Conservation (phyloP, 2,113 vertebrate species). For the Clarias macrocephalus region DNA sequence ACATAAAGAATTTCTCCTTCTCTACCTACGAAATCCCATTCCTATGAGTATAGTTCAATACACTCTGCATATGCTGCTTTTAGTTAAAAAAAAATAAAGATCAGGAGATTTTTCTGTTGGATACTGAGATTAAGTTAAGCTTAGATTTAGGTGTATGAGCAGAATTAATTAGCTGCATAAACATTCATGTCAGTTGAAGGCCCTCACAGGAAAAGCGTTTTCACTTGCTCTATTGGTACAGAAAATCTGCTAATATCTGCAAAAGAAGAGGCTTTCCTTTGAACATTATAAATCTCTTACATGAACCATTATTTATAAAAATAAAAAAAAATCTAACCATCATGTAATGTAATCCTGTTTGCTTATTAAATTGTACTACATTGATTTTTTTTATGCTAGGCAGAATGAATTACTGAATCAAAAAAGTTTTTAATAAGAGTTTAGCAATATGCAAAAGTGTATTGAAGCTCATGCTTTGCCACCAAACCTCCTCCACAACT, state of each 20-base stretch:
- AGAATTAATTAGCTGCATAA: background rate
- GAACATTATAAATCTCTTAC: background rate
- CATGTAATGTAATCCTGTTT: constrained; percentile 7
- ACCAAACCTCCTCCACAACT: background rate
- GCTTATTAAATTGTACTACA: constrained; percentile 2
- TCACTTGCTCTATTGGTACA: background rate
- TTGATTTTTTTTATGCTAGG: constrained; percentile 5
- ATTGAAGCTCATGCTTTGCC: constrained; percentile 4
- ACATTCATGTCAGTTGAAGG: background rate
- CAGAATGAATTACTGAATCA: constrained; percentile 12
- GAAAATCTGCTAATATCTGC: background rate
- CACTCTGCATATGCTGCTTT: background rate
- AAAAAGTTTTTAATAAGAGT: constrained; percentile 12
- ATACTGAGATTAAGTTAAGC: background rate
- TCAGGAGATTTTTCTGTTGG: background rate
- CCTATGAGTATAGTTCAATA: background rate
- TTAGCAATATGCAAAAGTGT: background rate
- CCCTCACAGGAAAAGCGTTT: background rate
- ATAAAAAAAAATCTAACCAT: background rate
- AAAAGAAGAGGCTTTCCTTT: background rate
- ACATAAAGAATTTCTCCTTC: constrained; percentile 23
- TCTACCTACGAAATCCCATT: constrained; percentile 8
- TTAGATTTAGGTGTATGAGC: background rate
- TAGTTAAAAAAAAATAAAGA: background rate
- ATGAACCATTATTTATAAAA: background rate